Conservation (phyloP, 2,113 vertebrate species). For the Furnarius figulus region DNA sequence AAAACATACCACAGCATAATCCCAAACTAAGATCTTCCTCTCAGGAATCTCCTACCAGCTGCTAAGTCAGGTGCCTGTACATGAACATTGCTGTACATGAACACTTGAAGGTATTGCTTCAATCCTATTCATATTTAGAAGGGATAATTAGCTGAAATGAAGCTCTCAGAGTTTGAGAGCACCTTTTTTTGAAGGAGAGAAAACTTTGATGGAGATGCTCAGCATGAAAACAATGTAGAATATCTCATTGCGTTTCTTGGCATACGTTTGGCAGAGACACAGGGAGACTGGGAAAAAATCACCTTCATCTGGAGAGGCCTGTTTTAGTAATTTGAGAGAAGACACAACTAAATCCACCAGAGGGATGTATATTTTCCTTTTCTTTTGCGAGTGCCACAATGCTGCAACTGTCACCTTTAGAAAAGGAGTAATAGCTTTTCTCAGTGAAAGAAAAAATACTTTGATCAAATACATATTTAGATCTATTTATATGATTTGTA, state of each 20-base stretch:
- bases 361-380: background rate
- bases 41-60: background rate
- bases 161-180: background rate
- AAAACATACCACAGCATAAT: background rate
- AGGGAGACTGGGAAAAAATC: background rate
- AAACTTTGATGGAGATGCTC: background rate
- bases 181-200: background rate
- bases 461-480: background rate
- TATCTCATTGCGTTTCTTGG: background rate
- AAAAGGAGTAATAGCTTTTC: background rate
- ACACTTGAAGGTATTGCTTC: background rate
- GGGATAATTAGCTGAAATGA: background rate
- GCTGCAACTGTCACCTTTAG: background rate
- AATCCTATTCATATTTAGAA: background rate
- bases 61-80: background rate
- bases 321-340: background rate
- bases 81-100: background rate
- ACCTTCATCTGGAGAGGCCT: background rate
- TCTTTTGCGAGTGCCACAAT: background rate
- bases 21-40: background rate
- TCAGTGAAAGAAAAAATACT: background rate
- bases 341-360: background rate
- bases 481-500: background rate
- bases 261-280: background rate
- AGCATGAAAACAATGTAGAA: background rate